Percentiles rank a stretch among this genome's conserved stretches.
Conservation (phyloP, 1,140 invertebrate genomes). For the Tribolium madens region DNA sequence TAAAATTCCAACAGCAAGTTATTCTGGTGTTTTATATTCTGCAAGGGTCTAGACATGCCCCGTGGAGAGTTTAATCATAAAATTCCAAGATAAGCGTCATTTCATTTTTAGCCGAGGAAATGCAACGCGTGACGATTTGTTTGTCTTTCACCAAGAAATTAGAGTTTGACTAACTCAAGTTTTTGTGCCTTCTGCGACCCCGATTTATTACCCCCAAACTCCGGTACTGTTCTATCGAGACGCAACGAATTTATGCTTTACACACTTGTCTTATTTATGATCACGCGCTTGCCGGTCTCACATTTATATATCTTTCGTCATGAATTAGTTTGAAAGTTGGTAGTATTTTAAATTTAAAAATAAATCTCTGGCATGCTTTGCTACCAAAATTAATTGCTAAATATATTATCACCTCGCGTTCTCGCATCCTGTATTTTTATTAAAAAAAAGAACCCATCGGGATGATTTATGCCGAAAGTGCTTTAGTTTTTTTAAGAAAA, state of each 20-base stretch:
- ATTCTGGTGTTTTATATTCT: background rate
- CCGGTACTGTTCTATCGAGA: slow-evolving; percentile 46
- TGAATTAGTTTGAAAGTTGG: slow-evolving; percentile 54
- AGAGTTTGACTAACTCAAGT: too few species aligned
- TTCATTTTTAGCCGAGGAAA: background rate
- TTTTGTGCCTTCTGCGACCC: too few species aligned
- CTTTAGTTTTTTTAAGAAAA: background rate
- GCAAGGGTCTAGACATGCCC: background rate
- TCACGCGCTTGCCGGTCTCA: slow-evolving; percentile 39
- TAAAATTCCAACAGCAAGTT: background rate
- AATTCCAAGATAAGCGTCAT: background rate
- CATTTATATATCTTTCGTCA: slow-evolving; percentile 54
- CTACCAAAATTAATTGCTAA: slow-evolving; percentile 54
- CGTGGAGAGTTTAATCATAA: background rate
- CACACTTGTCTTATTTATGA: slow-evolving; percentile 54
- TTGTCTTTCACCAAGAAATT: background rate
- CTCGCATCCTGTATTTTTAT: slow-evolving; percentile 46
- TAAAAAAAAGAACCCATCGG: slow-evolving; percentile 26
- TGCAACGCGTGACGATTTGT: background rate
- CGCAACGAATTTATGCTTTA: slow-evolving; percentile 51
- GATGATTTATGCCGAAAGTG: slow-evolving; percentile 2
- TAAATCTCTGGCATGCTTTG: slow-evolving; percentile 49
- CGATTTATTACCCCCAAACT: too few species aligned
- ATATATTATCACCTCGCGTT: slow-evolving; percentile 51
- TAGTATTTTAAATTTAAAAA: slow-evolving; percentile 50